Base-by-base conservation (phyloP, 2,797 vertebrate genomes). In the Erethizon dorsatum region DNA sequence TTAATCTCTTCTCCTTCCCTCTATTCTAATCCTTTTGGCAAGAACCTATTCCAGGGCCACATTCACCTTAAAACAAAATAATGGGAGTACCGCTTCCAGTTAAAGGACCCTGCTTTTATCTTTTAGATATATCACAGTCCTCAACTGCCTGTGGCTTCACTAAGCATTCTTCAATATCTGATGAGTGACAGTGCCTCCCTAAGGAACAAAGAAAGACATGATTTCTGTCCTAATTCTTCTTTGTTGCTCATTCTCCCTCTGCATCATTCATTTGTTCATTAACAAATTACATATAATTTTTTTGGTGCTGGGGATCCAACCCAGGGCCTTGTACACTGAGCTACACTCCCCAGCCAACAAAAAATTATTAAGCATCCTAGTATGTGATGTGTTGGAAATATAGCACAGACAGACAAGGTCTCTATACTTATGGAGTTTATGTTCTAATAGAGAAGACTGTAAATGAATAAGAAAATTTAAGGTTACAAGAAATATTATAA, bases 21-120 rank as follows among this genome's bases (percentile, higher is more conserved):
- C 24, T 90, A 20, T 89, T 82, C 88, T 93, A 96, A 94, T 97
- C 54, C 12, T 52, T 96, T 92, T 97, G 93, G 83, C 61, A 88
- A 93, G 56, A 92, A 94, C 9, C 59, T 93, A 80, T 94, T 90
- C 73, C 61, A 91, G 86, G 31, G 84, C 33, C 37, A 18, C 22
- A 57, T 84, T 94, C 22, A 57, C 33, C 83, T 94, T 79, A 73
- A 85, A 96, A 88, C 71, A 97, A 96, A 96, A 88, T 90, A 90
- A 85, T 85, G 24, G 5, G 20, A 77, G 33, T 63, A 54, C 57
- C 12, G 18, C 69, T 94, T 96, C 47, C 28, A 80, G 54, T 73
- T 61, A 65, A 57, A 94, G 79, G 1, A 71, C 12, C 61, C 26
- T 61, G 47, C 26, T 37, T 57, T 90, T 91, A 31, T 59, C 83